Evolutionary conservation across 1,140 invertebrate species (phyloP), one percentile per base, ranked within the genome.

Genomic region (Uloborus diversus): DNA sequence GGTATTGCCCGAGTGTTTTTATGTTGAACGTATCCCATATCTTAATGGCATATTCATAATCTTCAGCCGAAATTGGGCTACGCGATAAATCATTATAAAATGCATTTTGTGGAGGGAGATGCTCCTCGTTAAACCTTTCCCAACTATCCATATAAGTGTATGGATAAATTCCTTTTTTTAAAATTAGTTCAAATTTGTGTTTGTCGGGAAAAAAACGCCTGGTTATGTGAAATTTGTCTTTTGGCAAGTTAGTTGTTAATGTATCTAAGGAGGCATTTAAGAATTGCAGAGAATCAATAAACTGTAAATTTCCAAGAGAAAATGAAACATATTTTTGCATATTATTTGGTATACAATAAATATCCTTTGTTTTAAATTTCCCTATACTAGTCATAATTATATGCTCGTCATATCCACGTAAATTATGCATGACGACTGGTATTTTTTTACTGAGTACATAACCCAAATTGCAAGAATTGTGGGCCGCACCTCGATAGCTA

Each of bases 231-330:
- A 11, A n/a, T 4, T 11, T 11, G 7, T 51, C 49, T n/a, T 51
- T 51, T 51, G 5, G 7, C 30, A 65, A 13, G 27, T 65, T 47
- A 3, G 4, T 20, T 7, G 47, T 1, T 5, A 47, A 14, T n/a
- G 47, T 49, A 11, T 66, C 23, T 17, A 66, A 20, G 20, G 9
- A 28, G 23, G 37, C n/a, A 30, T 49, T 66, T 42, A 20, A 4
- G 20, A 66, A 66, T 47, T 65, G 37, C 25, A 47, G 23, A 0
- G 20, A 27, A 17, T 66, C 42, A 47, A 66, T 66, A 35, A 66
- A 66, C 17, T 28, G 23, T 0, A 66, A 9, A 7, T 0, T 11
- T 13, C 33, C 25, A 2, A 65, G 9, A 14, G 62, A 42, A 47
- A 65, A 65, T 9, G 7, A 47, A 27, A 28, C 14, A 28, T 20